Conservation (phyloP, 2,797 vertebrate species). For the Jordanella pulchra region DNA sequence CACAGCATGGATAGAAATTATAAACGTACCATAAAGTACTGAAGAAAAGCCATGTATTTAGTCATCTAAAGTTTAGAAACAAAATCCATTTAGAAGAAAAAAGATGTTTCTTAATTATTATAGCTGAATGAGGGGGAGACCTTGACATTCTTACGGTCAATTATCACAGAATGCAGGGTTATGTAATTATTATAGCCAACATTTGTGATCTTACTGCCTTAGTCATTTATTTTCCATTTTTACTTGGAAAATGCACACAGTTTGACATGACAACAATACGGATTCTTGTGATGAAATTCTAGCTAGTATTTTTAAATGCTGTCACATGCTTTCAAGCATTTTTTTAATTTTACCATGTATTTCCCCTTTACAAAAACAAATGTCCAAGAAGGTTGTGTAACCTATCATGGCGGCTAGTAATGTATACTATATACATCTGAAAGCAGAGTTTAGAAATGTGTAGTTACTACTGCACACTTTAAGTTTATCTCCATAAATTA, state of each 20-base stretch:
- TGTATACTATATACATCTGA: no score
- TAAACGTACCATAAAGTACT: not conserved
- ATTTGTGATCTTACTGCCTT: not conserved
- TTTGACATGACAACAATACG: not conserved
- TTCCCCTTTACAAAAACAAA: not conserved
- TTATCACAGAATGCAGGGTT: not conserved
- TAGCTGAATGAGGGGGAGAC: constrained; percentile 2
- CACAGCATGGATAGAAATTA: constrained; percentile 14
- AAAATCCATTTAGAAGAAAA: not conserved
- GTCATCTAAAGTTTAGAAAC: not conserved
- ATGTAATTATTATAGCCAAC: constrained; percentile 1
- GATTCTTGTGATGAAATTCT: not conserved
- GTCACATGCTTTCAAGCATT: not conserved
- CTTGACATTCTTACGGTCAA: not conserved
- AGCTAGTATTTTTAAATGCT: not conserved
- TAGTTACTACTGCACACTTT: no score
- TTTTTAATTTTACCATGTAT: not conserved
- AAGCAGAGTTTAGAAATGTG: no score
- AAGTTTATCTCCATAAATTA: no score
- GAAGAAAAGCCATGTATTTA: not conserved
- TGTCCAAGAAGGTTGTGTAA: no score
- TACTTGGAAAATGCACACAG: constrained; percentile 4
- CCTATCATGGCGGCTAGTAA: no score
- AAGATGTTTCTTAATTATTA: constrained; percentile 5
- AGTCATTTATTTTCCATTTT: not conserved